Conservation (phyloP, 30 jellyfish, hydroid and myxozoan genomes). For the Turritopsis dohrnii region DNA sequence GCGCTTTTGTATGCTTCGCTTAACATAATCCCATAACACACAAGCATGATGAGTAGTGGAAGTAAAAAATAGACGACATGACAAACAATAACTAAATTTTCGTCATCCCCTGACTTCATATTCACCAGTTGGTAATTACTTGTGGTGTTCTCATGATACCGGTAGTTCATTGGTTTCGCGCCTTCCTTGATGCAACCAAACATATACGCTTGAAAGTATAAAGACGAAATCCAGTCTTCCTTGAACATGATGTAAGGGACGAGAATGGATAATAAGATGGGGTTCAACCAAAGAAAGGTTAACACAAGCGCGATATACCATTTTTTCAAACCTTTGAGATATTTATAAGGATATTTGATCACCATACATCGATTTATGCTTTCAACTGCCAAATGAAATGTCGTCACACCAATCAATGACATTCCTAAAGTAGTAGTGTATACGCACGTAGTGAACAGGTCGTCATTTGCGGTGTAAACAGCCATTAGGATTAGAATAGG, state of each 20-base stretch:
- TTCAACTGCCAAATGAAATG: slow-evolving; percentile 58
- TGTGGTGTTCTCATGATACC: too few species aligned
- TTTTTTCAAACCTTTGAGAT: slow-evolving; percentile 9
- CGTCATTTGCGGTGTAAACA: slow-evolving; percentile 19
- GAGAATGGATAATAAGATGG: slow-evolving; percentile 14
- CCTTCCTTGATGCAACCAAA: slow-evolving; percentile 32
- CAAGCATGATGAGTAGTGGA: slow-evolving; percentile 53
- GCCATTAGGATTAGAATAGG: slow-evolving; percentile 24
- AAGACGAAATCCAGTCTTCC: slow-evolving; percentile 1
- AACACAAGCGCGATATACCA: slow-evolving; percentile 9
- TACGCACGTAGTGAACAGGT: slow-evolving; percentile 20
- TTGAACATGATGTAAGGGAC: slow-evolving; percentile 21
- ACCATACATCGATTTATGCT: slow-evolving; percentile 53
- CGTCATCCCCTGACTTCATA: too few species aligned
- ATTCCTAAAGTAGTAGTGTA: slow-evolving; percentile 29
- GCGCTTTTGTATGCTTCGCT: slow-evolving; percentile 32
- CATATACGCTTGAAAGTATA: slow-evolving; percentile 36
- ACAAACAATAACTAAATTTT: neutral
- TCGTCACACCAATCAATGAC: slow-evolving; percentile 28
- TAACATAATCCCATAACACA: slow-evolving; percentile 41
- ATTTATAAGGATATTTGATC: slow-evolving; percentile 38
- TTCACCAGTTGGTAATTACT: too few species aligned
- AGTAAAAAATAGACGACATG: neutral
- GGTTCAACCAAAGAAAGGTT: slow-evolving; percentile 40
- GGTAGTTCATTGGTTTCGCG: neutral